Evolutionary conservation across 1,140 invertebrate species (phyloP).

Genomic region (Caerostris darwini): DNA sequence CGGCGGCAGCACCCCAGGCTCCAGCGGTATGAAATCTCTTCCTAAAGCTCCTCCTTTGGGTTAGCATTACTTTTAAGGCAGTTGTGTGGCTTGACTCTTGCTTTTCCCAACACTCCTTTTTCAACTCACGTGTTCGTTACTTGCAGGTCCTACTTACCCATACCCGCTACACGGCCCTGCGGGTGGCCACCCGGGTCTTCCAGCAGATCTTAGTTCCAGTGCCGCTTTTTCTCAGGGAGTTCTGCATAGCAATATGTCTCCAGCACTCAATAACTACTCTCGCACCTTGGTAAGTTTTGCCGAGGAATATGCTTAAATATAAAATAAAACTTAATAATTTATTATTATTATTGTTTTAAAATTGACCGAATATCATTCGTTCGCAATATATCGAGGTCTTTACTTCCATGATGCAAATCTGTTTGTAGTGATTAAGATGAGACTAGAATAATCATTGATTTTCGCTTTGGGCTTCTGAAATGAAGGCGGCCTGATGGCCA

Average conservation of each 20-base stretch:
- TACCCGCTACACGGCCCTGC: conserved; percentile 79
- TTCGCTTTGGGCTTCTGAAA: too few relatives aligned
- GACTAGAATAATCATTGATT: too few relatives aligned
- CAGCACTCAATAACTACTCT: conserved; percentile 81
- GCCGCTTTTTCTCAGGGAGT: conserved; percentile 80
- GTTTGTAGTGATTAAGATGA: too few relatives aligned
- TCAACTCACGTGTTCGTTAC: background rate
- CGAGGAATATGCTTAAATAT: too few relatives aligned
- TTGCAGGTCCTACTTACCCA: conserved; percentile 79
- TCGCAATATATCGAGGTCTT: too few relatives aligned
- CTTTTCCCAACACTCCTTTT: background rate
- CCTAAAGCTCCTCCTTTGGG: conserved; percentile 78
- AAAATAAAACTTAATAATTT: too few relatives aligned
- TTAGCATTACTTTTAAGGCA: conserved; percentile 71
- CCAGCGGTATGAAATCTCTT: conserved; percentile 78
- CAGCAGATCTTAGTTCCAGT: conserved; percentile 80
- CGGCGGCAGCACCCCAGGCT: conserved; percentile 76
- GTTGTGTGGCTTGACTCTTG: background rate
- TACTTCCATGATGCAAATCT: too few relatives aligned
- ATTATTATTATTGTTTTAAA: too few relatives aligned
- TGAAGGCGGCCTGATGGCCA: too few relatives aligned
- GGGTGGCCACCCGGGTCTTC: conserved; percentile 78
- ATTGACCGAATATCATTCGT: too few relatives aligned
- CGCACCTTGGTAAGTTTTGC: conserved; percentile 80
- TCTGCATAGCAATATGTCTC: conserved; percentile 82